Base-by-base conservation (phyloP, 2,797 vertebrate species). In the Cryptoprocta ferox region DNA sequence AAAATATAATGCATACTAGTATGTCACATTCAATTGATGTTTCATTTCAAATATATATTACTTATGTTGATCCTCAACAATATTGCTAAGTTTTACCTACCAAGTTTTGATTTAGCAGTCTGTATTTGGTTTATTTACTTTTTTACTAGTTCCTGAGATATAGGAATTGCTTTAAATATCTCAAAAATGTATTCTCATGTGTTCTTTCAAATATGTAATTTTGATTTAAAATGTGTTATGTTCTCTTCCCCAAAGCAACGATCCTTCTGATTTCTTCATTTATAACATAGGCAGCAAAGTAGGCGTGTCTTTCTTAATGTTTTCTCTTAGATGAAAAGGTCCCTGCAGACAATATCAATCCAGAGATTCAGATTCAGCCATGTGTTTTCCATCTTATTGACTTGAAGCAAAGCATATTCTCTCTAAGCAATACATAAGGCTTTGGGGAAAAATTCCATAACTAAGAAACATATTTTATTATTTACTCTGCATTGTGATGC, bases 401-500 rank as follows among this genome's bases (percentile, higher is more conserved):
- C n/a, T 63, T 70, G 56, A 90, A 84, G 16, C 8, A 90, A 92
- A 91, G 39, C 59, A 50, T 71, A 71, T 50, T 10, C 63, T 82
- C 90, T 86, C 45, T 61, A 94, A 90, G 32, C 14, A 91, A 70
- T 12, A 71, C 4, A 39, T 1, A 75, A 70, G 10, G 4, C n/a
- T 94, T 84, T 35, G 7, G 84, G 76, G 32, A 5, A 37, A 88
- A 79, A 80, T 85, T 59, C 16, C 2, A 3, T 85, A 92, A 96
- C 81, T 97, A 82, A 95, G 61, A 97, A 97, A 97, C 89, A 89
- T 96, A 37, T 92, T 97, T 97, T 96, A 81, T 93, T 96, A 90
- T 97, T 98, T 98, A 92, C 66, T 97, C 66, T 95, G 76, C 94
- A 95, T 90, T 90, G 10, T 96, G 48, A 91, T 80, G 83, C 45